phyloP scores from a whole-genome alignment of 2,888 invertebrate species.

The Sarcophaga rosellei region DNA sequence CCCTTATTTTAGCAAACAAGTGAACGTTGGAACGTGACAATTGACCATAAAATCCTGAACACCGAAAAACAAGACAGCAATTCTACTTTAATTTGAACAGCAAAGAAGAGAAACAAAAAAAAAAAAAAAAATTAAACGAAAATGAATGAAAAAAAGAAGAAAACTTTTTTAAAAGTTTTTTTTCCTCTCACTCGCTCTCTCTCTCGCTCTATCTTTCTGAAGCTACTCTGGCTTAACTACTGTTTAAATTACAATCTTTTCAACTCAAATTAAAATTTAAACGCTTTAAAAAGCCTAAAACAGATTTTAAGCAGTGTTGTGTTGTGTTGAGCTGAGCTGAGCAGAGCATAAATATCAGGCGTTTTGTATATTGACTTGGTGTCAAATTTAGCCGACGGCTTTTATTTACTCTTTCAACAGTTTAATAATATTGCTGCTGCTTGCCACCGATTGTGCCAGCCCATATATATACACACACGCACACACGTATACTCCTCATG shows the following conservation, averaged over 20 bases:
- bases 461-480: not conserved
- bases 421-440: constrained; percentile 62
- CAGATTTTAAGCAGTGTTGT: not conserved
- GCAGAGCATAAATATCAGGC: not conserved
- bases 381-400: constrained; percentile 66
- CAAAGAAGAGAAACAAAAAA: not conserved
- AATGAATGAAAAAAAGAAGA: not conserved
- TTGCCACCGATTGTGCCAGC: constrained; percentile 53
- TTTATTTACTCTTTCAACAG: constrained; percentile 64
- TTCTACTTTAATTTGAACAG: not conserved
- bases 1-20: constrained; percentile 16
- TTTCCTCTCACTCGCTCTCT: no score
- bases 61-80: not conserved
- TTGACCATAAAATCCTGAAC: constrained; percentile 59
- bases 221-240: not conserved
- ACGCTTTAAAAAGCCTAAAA: not conserved
- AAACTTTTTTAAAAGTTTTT: not conserved
- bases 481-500: not conserved
- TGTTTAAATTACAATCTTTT: not conserved
- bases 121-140: not conserved
- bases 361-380: constrained; percentile 40
- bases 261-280: not conserved
- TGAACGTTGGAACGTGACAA: constrained; percentile 65
- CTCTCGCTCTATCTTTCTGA: no score
- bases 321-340: not conserved